phyloP scores from a whole-genome alignment of 2,113 vertebrate species.

The Mohoua ochrocephala region DNA sequence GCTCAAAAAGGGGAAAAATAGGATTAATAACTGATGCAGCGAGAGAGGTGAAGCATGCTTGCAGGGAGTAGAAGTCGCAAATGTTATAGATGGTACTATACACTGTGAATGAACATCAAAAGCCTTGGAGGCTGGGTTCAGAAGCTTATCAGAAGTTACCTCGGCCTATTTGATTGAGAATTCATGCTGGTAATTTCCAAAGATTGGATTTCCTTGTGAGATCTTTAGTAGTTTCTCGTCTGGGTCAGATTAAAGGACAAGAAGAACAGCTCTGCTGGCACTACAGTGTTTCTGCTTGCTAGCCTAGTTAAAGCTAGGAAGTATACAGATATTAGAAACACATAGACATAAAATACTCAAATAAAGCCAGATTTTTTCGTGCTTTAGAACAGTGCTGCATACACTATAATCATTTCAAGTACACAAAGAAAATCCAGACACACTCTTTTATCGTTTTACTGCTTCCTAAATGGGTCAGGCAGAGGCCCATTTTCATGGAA shows the following conservation, averaged over 20 bases:
- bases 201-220: slow-evolving; percentile 50
- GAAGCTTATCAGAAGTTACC: slow-evolving; percentile 54
- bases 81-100: slow-evolving; percentile 27
- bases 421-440: background rate
- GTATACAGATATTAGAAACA: background rate
- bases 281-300: slow-evolving; percentile 4
- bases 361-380: background rate
- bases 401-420: background rate
- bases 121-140: slow-evolving; percentile 16
- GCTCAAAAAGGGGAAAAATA: slow-evolving; percentile 11
- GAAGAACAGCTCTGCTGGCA: slow-evolving; percentile 27
- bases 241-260: slow-evolving; percentile 51
- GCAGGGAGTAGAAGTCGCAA: slow-evolving; percentile 14
- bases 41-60: slow-evolving; percentile 28
- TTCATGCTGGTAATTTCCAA: slow-evolving; percentile 58
- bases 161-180: slow-evolving; percentile 41
- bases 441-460: background rate
- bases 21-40: slow-evolving; percentile 19
- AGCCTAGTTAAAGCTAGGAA: slow-evolving; percentile 16
- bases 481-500: background rate
- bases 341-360: background rate
- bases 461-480: slow-evolving; percentile 10
- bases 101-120: slow-evolving; percentile 15
- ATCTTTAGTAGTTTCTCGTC: slow-evolving; percentile 19
- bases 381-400: background rate